Percentiles rank a stretch among this genome's conserved stretches.
phyloP scores from a whole-genome alignment of 2,888 invertebrate genomes.

The Catocala nupta region DNA sequence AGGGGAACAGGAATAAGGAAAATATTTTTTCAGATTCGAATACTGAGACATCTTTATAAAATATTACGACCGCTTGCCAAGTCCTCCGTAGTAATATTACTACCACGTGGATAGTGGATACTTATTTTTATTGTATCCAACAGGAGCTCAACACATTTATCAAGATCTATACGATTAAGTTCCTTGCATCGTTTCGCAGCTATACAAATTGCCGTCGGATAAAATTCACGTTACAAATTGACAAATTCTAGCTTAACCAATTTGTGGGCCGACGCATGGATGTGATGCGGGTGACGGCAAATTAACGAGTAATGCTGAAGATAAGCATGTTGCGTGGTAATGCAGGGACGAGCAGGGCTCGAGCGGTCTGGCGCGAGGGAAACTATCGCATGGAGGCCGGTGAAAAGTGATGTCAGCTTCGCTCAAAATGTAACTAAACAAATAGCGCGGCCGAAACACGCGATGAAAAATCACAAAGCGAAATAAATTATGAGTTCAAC shows the following conservation, averaged over 20 bases:
- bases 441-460: constrained; percentile 62
- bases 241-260: constrained; percentile 60
- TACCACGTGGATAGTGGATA: constrained; percentile 9
- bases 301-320: constrained; percentile 60
- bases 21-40: constrained; percentile 20
- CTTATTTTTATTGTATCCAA: constrained; percentile 15
- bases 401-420: constrained; percentile 55
- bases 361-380: constrained; percentile 16
- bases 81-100: constrained; percentile 13
- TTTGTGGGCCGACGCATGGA: constrained; percentile 51
- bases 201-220: constrained; percentile 51
- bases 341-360: constrained; percentile 1
- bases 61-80: constrained; percentile 22
- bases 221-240: constrained; percentile 58
- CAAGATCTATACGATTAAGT: constrained; percentile 29
- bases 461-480: constrained; percentile 72
- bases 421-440: constrained; percentile 64
- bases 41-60: constrained; percentile 25
- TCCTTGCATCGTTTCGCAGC: constrained; percentile 17
- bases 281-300: constrained; percentile 54
- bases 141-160: constrained; percentile 21
- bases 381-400: constrained; percentile 46
- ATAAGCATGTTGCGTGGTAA: constrained; percentile 54
- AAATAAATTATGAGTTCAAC: constrained; percentile 69
- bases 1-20: constrained; percentile 9